These are phyloP conservation scores for Lissonota sp. DNA, from an alignment of 2,888 invertebrate genomes.

Conservation along the genomic window DNA sequence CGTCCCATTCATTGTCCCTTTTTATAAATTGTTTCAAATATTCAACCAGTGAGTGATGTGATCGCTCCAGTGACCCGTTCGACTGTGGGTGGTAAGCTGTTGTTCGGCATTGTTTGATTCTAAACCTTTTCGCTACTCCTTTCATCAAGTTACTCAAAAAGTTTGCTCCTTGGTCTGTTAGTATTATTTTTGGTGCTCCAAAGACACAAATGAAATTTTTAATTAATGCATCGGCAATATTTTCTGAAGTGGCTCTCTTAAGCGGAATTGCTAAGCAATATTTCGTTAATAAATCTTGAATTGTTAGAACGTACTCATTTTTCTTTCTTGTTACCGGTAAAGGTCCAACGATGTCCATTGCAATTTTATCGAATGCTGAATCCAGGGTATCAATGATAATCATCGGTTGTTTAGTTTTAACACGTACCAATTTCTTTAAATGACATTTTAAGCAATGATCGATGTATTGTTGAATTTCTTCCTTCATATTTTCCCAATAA, in stretches of 20 bases:
- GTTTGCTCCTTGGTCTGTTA: too few species aligned
- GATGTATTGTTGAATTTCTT: constrained; percentile 45
- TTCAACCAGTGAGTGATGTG: too few species aligned
- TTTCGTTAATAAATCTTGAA: neutral
- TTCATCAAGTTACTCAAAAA: too few species aligned
- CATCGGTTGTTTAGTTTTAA: constrained; percentile 23
- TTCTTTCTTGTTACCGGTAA: constrained; percentile 14
- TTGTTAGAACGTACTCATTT: neutral
- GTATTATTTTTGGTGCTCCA: neutral
- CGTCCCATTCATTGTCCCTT: too few species aligned
- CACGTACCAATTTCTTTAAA: constrained; percentile 41
- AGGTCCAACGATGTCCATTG: constrained; percentile 59
- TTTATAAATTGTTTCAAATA: too few species aligned
- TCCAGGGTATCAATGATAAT: constrained; percentile 52
- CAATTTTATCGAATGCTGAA: constrained; percentile 50
- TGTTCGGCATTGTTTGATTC: too few species aligned
- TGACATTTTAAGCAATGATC: constrained; percentile 46
- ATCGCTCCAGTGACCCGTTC: too few species aligned
- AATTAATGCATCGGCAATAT: constrained; percentile 1
- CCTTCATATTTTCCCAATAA: neutral
- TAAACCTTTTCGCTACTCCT: too few species aligned
- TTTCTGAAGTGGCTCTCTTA: neutral
- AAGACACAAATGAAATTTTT: constrained; percentile 16
- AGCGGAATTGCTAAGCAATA: neutral
- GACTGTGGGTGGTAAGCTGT: too few species aligned